Base-by-base conservation (phyloP, 2,797 vertebrate species). In the Lagorchestes hirsutus region DNA sequence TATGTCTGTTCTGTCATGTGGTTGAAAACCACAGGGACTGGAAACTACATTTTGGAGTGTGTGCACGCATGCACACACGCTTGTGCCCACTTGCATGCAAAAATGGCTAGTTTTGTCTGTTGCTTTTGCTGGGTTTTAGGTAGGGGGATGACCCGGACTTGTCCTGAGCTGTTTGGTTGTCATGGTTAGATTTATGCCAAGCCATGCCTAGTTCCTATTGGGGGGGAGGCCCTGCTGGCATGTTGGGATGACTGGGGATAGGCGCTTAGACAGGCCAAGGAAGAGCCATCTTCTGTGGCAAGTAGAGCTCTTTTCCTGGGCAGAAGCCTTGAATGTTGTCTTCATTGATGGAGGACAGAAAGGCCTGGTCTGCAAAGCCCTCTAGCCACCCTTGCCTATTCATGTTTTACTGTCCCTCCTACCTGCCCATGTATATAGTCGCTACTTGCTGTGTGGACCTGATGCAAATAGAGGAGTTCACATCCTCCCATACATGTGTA, bases 41-140 rank as follows among this genome's bases (percentile, higher is more conserved):
- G 67, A 74, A 22, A 40, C n/a, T 22, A 40, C 5, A 54, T 90
- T 95, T 92, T 55, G 56, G 31, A 52, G 59, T 34, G 59, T 5
- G 59, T 4, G 27, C 90, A 54, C 18, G 22, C 18, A 22, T 0
- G 18, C 57, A 58, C 22, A 52, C 50, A 52, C 4, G 50, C 52
- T 52, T 52, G 52, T 52, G 52, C 52, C 52, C 52, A 52, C 52
- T 52, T 52, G 27, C 58, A 10, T 62, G 11, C 31, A 67, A 34
- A 67, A 34, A 67, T n/a, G 31, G 57, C 28, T 58, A 22, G 5
- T 27, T 57, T 54, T 34, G 10, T 58, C 24, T 16, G 31, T 16
- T 34, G 31, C n/a, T 67, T 67, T 34, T 34, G n/a, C 67, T 52
- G 40, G 24, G 46, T 94, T 94, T 96, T 90, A 93, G 59, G 58